Base-by-base conservation (phyloP, 2,888 invertebrate species). In the Heliconius ismenius region DNA sequence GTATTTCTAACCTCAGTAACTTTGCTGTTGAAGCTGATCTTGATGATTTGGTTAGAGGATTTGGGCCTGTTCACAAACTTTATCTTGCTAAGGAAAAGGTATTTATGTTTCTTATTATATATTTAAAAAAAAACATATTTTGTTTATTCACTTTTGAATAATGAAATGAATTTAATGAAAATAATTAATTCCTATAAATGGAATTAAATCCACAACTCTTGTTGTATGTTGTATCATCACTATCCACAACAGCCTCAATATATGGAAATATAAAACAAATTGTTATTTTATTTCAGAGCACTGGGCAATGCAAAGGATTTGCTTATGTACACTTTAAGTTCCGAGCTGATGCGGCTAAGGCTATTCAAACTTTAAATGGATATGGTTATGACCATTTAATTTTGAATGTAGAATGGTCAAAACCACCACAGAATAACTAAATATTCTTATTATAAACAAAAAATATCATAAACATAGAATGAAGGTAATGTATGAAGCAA, bases 321-420 rank as follows among this genome's bases (percentile, higher is more conserved):
- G 99, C 99, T 21, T 99, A 99, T 89, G 98, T 99, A 79, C 99
- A 99, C 87, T 99, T 98, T 93, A 98, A 98, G 90, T 96, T 96
- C 84, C 95, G 97, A 84, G 96, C 97, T 84, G 98, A 98, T 92
- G 99, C 99, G 65, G 97, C 98, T 7, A 96, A 97, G 84, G 99
- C 99, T 77, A 99, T 99, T 86, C 95, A 96, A 79, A 95, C 95
- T 74, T 95, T 99, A 21, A 97, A 99, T 86, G 99, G 99, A 0
- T 97, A 98, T 88, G 99, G 99, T 80, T 99, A 99, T 89, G 99
- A 99, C 92, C 99, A 99, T 94, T 96, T 99, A 83, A 99, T 99
- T 90, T 95, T 99, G 75, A 98, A 96, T 90, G 99, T 99, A n/a
- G 99, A 99, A 93, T 99, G 99, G 99, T 99, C 99, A 0, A 99